Evolutionary conservation across 2,888 invertebrate species (phyloP).

Genomic region (Pedicia rivosa): DNA sequence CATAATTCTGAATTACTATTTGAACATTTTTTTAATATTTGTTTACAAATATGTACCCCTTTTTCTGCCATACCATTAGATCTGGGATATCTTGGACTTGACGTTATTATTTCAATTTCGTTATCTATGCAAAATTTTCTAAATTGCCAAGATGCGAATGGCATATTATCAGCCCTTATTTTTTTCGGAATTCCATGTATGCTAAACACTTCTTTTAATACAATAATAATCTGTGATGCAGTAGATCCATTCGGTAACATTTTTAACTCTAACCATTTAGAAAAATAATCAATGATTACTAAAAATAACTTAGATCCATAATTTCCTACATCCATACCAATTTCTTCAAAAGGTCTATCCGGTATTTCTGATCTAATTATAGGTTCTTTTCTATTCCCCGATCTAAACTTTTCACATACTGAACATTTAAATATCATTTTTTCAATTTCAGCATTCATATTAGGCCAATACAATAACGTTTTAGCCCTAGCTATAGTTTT

Average conservation of each 20-base stretch:
- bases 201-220: constrained; percentile 12
- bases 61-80: constrained; percentile 16
- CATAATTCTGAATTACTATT: constrained; percentile 6
- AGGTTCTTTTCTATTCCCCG: background rate
- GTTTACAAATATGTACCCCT: constrained; percentile 12
- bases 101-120: constrained; percentile 11
- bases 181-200: constrained; percentile 13
- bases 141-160: constrained; percentile 14
- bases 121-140: constrained; percentile 12
- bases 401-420: background rate
- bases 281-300: constrained; percentile 14
- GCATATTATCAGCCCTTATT: constrained; percentile 13
- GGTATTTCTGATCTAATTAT: background rate
- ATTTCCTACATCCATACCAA: background rate
- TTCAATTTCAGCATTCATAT: background rate
- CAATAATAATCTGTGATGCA: constrained; percentile 7
- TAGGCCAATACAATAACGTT: background rate
- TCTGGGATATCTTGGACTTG: constrained; percentile 14
- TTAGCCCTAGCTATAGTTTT: background rate
- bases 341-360: background rate
- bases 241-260: constrained; percentile 8
- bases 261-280: constrained; percentile 13
- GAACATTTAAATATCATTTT: background rate
- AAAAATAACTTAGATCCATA: constrained; percentile 11
- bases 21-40: constrained; percentile 12